These are phyloP conservation scores for Crossocerus cetratus DNA, from an alignment of 2,888 invertebrate genomes.

Conservation along the genomic window DNA sequence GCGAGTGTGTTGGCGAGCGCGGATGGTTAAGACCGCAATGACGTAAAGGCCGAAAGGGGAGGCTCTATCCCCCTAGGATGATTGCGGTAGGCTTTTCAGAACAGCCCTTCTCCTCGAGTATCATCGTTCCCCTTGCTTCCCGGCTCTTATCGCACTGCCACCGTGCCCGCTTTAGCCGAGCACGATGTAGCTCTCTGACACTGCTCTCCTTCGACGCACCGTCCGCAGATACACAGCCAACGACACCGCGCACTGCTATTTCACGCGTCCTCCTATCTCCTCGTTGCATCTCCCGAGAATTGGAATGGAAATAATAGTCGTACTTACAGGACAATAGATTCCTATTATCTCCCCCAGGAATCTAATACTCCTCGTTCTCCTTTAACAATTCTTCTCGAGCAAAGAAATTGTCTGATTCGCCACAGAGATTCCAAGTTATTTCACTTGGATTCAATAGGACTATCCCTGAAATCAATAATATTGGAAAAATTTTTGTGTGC, in stretches of 20 bases:
- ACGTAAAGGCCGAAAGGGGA: slow-evolving; percentile 53
- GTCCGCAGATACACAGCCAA: slow-evolving; percentile 35
- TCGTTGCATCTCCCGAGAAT: slow-evolving; percentile 20
- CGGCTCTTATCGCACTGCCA: slow-evolving; percentile 52
- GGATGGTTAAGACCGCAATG: slow-evolving; percentile 37
- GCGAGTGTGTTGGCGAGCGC: slow-evolving; percentile 27
- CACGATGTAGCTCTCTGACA: slow-evolving; percentile 33
- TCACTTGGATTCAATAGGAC: too few relatives aligned
- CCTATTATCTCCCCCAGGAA: too few relatives aligned
- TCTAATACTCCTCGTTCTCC: too few relatives aligned
- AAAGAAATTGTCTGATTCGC: too few relatives aligned
- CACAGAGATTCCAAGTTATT: too few relatives aligned
- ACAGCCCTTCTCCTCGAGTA: slow-evolving; percentile 54
- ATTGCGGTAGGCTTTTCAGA: slow-evolving; percentile 64
- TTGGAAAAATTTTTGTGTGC: too few relatives aligned
- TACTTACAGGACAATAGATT: background rate
- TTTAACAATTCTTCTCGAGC: too few relatives aligned
- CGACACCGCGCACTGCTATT: slow-evolving; percentile 26
- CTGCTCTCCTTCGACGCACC: slow-evolving; percentile 29
- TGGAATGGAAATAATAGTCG: slow-evolving; percentile 31
- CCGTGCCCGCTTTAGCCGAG: slow-evolving; percentile 42
- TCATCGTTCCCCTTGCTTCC: slow-evolving; percentile 44
- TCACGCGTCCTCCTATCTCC: slow-evolving; percentile 18
- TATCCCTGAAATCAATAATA: too few relatives aligned
- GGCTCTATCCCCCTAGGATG: slow-evolving; percentile 64